phyloP scores from a whole-genome alignment of 2,113 vertebrate species.

The Pedetes capensis region DNA sequence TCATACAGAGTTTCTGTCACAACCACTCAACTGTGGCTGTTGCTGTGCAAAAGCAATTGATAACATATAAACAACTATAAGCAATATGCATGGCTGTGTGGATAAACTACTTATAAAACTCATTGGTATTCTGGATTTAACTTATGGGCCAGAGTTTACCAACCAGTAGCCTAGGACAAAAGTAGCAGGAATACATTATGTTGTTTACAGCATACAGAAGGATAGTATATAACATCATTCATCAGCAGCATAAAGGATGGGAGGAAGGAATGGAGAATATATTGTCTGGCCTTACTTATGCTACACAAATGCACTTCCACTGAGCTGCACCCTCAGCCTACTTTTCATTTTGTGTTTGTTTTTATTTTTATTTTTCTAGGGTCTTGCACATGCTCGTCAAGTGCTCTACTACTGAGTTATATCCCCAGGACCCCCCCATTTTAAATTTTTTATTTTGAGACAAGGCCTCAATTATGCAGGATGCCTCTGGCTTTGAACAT shows the following conservation, averaged over 20 bases:
- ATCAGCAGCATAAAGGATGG: not conserved
- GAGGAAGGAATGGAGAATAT: not conserved
- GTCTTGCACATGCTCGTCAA: too few species aligned
- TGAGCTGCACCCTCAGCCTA: too few species aligned
- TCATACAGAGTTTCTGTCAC: not conserved
- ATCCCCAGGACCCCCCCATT: too few species aligned
- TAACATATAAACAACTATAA: not conserved
- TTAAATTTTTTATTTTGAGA: too few species aligned
- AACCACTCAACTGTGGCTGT: not conserved
- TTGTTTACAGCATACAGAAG: not conserved
- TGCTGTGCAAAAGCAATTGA: not conserved
- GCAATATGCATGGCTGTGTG: not conserved
- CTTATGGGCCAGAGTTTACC: not conserved
- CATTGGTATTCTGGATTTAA: not conserved
- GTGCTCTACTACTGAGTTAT: too few species aligned
- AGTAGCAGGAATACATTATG: not conserved
- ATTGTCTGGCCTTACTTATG: too few species aligned
- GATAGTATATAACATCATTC: not conserved
- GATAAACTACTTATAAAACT: not conserved
- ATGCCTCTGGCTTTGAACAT: too few species aligned
- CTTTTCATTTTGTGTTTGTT: too few species aligned
- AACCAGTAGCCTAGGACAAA: not conserved
- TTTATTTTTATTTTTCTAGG: too few species aligned
- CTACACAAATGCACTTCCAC: too few species aligned
- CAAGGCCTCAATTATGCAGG: too few species aligned